phyloP scores from a whole-genome alignment of 2,113 vertebrate species.

The Gopherus flavomarginatus region DNA sequence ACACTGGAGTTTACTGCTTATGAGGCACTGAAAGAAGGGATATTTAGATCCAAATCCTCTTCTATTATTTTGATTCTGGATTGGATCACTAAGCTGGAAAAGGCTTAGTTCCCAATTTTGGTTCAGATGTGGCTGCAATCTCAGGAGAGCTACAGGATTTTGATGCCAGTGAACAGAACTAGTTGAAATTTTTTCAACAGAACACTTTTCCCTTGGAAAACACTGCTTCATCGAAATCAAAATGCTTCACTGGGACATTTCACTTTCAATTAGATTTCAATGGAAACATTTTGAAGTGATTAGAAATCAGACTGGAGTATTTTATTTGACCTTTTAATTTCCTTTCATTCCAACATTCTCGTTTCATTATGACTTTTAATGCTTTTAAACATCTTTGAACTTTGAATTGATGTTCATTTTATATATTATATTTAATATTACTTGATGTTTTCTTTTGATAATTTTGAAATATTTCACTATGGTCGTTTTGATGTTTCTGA shows the following conservation, averaged over 20 bases:
- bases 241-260: not conserved
- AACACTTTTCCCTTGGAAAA: conserved; percentile 16
- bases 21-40: not conserved
- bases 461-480: not conserved
- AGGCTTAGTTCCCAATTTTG: not conserved
- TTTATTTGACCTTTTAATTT: conserved; percentile 10
- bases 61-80: not conserved
- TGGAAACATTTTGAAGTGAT: not conserved
- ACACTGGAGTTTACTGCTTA: conserved; percentile 26
- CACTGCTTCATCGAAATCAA: conserved; percentile 18
- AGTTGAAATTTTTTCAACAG: not conserved
- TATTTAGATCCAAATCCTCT: not conserved
- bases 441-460: too few relatives aligned
- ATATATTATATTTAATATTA: not conserved
- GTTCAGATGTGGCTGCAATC: not conserved
- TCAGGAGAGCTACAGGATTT: not conserved
- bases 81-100: not conserved
- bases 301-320: not conserved
- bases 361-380: not conserved
- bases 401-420: not conserved
- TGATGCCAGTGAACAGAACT: conserved; percentile 17
- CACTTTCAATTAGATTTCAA: conserved; percentile 29
- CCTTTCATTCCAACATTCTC: not conserved
- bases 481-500: conserved; percentile 5
- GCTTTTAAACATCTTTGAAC: not conserved